These are phyloP conservation scores for Luperina nickerlii DNA, from an alignment of 2,888 invertebrate genomes.

Conservation along the genomic window DNA sequence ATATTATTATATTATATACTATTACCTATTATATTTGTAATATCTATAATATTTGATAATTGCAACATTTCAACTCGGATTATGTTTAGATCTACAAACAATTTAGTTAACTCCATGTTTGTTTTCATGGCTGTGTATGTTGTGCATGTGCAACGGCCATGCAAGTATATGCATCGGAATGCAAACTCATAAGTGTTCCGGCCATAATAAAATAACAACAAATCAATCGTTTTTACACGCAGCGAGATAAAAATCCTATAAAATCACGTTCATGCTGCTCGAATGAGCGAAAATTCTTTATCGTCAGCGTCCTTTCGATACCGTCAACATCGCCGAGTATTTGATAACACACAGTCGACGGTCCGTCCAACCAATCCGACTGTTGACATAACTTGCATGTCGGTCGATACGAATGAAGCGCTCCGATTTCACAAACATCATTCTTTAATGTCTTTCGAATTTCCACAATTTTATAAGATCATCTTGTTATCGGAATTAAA, in stretches of 20 bases:
- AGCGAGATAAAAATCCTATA: slow-evolving; percentile 84
- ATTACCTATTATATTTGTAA: no score
- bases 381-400: slow-evolving; percentile 81
- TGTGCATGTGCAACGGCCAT: slow-evolving; percentile 23
- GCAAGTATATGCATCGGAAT: slow-evolving; percentile 59
- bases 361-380: slow-evolving; percentile 70
- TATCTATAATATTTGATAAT: not conserved
- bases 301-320: slow-evolving; percentile 75
- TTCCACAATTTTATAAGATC: slow-evolving; percentile 49
- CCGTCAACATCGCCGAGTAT: slow-evolving; percentile 80
- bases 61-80: not conserved
- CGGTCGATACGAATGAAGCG: slow-evolving; percentile 74
- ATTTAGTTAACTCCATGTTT: not conserved
- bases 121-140: slow-evolving; percentile 17
- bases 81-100: not conserved
- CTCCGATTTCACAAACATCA: slow-evolving; percentile 76
- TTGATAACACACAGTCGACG: slow-evolving; percentile 81
- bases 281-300: slow-evolving; percentile 74
- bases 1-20: no score
- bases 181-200: slow-evolving; percentile 49
- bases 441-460: slow-evolving; percentile 57
- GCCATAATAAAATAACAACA: slow-evolving; percentile 68
- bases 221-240: slow-evolving; percentile 69
- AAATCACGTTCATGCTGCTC: slow-evolving; percentile 79
- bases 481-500: slow-evolving; percentile 40